phyloP scores from a whole-genome alignment of 92 coral and sea anemone genomes.

The Nematostella vectensis region DNA sequence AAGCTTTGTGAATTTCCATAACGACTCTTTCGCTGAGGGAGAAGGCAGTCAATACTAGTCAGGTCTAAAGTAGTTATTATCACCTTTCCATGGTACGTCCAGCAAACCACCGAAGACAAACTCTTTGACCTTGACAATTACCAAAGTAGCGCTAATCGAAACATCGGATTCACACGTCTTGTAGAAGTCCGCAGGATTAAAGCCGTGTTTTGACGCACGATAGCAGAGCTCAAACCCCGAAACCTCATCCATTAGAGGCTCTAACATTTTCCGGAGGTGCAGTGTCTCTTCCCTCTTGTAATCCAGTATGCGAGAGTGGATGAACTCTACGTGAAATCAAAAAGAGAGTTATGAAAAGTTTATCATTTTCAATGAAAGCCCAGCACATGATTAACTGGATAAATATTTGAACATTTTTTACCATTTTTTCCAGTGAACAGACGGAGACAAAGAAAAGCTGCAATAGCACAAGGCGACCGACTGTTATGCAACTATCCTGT shows the following conservation, averaged over 20 bases:
- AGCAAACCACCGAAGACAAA: background rate
- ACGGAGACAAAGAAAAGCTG: too few species aligned
- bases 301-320: slow-evolving; percentile 1
- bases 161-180: background rate
- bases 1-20: background rate
- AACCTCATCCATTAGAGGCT: background rate
- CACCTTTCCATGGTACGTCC: background rate
- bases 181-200: background rate
- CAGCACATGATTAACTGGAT: too few species aligned
- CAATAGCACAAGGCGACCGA: too few species aligned
- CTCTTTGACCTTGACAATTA: background rate
- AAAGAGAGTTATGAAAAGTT: background rate
- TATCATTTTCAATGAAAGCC: too few species aligned
- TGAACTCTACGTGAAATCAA: background rate
- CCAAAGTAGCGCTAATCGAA: background rate
- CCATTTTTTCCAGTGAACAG: too few species aligned
- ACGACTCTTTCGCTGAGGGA: background rate
- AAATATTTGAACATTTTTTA: too few species aligned
- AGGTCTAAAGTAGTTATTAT: background rate
- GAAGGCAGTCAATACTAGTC: too few species aligned
- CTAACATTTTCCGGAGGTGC: background rate
- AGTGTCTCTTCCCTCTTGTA: background rate
- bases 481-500: too few species aligned
- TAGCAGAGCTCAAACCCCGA: background rate
- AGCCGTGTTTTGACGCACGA: background rate